phyloP scores from a whole-genome alignment of 2,113 vertebrate genomes.

The Desmodus rotundus region DNA sequence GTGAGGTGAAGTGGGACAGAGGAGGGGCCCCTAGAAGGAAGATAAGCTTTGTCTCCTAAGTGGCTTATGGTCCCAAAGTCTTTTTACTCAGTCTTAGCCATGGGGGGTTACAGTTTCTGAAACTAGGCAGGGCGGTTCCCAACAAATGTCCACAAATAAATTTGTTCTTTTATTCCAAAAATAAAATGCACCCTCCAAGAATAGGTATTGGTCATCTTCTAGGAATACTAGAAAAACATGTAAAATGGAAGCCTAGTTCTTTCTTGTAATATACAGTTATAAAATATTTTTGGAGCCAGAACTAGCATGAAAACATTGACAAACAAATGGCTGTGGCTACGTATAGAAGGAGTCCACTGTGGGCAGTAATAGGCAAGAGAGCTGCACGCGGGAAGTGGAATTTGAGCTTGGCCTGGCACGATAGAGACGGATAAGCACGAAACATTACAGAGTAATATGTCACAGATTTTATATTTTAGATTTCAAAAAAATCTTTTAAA shows the following conservation, averaged over 20 bases:
- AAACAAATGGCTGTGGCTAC: not conserved
- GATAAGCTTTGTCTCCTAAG: too few relatives aligned
- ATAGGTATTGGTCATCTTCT: not conserved
- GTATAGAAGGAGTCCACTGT: not conserved
- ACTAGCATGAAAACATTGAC: not conserved
- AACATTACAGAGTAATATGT: not conserved
- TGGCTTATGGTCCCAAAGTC: too few relatives aligned
- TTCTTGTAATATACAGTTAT: not conserved
- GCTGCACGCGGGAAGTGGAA: accelerated
- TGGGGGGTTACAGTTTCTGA: too few relatives aligned
- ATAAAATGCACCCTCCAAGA: not conserved
- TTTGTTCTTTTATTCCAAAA: not conserved
- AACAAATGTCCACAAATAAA: not conserved
- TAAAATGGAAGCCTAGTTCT: not conserved
- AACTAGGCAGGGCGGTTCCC: too few relatives aligned
- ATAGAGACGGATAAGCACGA: not conserved
- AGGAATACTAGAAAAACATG: not conserved
- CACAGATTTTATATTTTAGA: not conserved
- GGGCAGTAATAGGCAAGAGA: not conserved
- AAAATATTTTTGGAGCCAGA: not conserved
- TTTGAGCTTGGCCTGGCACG: not conserved
- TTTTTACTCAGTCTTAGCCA: too few relatives aligned
- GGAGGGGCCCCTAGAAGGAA: too few relatives aligned
- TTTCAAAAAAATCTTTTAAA: not conserved
- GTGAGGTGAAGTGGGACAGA: too few relatives aligned